Evolutionary conservation across 2,888 invertebrate species (phyloP), one percentile per base, ranked within the genome.

Genomic region (Dione vanillae): DNA sequence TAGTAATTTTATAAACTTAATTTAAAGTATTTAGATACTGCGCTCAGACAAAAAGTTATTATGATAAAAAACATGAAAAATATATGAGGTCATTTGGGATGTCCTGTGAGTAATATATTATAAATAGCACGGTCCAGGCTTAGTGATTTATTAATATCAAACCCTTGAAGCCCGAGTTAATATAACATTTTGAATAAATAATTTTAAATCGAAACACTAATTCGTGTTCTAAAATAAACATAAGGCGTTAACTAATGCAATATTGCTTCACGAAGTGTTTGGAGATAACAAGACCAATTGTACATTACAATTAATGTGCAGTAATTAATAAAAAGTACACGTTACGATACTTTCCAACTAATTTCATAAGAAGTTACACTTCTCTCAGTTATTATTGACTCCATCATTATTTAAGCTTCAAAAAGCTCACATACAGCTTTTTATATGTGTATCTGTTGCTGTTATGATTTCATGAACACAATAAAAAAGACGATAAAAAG

Each of bases 171-270:
- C 59, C 61, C 37, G 27, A 65, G 52, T 65, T 65, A 65, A 65
- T 62, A 69, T 16, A 59, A 43, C 65, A 65, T 72, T 69, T 61
- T 68, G 68, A 71, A 67, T 71, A 71, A 68, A 45, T 71, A 59
- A 71, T 68, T 68, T 49, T 47, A 45, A 68, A 67, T 68, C 67
- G 67, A 71, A 64, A 58, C 49, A 67, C 58, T 71, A 62, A 64
- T 56, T 67, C 43, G 2, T 19, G 49, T 49, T n/a, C 41, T 19
- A 54, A 70, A 54, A 56, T 56, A 67, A 67, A 56, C 27, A 49
- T 51, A 54, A 64, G 27, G 27, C 27, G n/a, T 27, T 27, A 45
- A 27, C 61, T 45, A 8, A 14, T 43, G 43, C 19, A 8, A 9
- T 37, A 37, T 37, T 51, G 5, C 27, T 27, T 27, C 2, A 27